phyloP scores from a whole-genome alignment of 2,113 vertebrate species.

The Phyllostomus hastatus region DNA sequence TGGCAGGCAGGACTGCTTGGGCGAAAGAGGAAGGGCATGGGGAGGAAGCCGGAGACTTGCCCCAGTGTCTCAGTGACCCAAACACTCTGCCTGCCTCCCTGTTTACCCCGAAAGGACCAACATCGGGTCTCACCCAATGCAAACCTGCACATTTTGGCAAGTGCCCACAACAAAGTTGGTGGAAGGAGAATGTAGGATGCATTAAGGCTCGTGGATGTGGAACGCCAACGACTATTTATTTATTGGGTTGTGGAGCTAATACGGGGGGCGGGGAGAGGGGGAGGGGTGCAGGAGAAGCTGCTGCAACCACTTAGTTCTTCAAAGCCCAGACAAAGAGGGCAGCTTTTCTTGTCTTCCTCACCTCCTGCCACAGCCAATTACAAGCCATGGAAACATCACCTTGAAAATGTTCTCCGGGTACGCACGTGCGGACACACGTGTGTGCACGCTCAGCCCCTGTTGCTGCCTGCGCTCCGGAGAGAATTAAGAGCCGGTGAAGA shows the following conservation, averaged over 20 bases:
- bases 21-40: background rate
- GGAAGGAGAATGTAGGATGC: background rate
- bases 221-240: background rate
- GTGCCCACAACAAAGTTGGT: background rate
- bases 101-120: background rate
- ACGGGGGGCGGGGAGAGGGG: too few species aligned
- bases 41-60: background rate
- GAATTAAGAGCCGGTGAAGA: background rate
- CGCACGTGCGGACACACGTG: fast-evolving
- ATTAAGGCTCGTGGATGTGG: background rate
- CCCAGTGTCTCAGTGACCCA: background rate
- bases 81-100: background rate
- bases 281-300: background rate
- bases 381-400: background rate
- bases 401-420: background rate
- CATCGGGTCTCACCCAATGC: background rate
- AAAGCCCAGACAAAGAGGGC: background rate
- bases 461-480: background rate
- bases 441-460: background rate
- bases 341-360: background rate
- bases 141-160: background rate
- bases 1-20: background rate
- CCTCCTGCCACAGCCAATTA: background rate
- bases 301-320: background rate
- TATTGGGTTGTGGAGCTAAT: background rate